phyloP scores from a whole-genome alignment of 2,113 vertebrate species.

The Nothocercus julius region DNA sequence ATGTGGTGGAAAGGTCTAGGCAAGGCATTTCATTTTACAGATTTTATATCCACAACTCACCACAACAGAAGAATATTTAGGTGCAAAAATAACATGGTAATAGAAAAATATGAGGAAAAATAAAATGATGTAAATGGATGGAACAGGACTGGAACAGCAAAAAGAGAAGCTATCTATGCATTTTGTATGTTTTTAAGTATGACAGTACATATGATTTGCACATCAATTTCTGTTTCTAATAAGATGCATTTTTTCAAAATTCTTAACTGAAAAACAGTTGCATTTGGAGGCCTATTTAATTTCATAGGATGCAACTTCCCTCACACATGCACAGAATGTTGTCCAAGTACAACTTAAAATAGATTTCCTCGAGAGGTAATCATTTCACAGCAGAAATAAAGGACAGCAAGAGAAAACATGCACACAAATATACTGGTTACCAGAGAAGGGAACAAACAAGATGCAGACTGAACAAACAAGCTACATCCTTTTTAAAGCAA shows the following conservation, averaged over 20 bases:
- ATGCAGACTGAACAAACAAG: background rate
- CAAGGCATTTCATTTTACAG: rapidly evolving
- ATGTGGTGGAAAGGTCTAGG: background rate
- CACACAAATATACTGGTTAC: background rate
- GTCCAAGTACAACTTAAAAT: background rate
- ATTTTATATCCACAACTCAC: background rate
- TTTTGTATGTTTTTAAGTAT: background rate
- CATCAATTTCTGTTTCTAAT: background rate
- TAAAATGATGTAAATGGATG: background rate
- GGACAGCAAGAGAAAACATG: background rate
- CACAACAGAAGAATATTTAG: background rate
- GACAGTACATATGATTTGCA: rapidly evolving
- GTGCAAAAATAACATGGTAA: background rate
- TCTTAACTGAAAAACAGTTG: background rate
- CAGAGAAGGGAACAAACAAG: background rate
- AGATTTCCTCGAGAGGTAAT: background rate
- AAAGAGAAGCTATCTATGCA: background rate
- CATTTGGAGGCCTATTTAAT: background rate
- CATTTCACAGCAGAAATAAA: background rate
- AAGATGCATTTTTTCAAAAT: background rate
- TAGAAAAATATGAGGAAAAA: background rate
- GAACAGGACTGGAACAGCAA: background rate
- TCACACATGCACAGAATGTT: background rate
- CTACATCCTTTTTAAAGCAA: background rate
- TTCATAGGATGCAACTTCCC: background rate